Conservation (phyloP, 2,888 invertebrate genomes). For the Nymphalis polychloros region DNA sequence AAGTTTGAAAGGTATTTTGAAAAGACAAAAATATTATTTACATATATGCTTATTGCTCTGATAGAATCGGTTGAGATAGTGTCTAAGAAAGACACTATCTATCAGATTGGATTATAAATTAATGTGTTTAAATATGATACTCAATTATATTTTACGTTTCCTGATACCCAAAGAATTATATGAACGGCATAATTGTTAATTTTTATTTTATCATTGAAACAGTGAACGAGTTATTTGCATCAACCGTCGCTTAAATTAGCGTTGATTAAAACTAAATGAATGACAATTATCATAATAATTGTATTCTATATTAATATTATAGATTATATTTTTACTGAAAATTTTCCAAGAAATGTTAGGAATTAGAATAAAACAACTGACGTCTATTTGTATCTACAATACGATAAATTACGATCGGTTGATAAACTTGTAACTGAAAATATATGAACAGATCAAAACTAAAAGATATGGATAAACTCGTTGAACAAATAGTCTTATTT, state of each 20-base stretch:
- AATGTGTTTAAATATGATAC: too few relatives aligned
- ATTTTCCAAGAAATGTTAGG: too few relatives aligned
- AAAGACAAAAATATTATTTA: too few relatives aligned
- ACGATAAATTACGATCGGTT: neutral
- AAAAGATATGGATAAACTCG: conserved; percentile 18
- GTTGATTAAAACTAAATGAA: neutral
- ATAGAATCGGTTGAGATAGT: too few relatives aligned
- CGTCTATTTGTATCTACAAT: neutral
- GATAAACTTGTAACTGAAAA: conserved; percentile 22
- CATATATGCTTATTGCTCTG: too few relatives aligned
- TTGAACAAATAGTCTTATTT: conserved; percentile 28
- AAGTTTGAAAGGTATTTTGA: too few relatives aligned
- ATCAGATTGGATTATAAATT: too few relatives aligned
- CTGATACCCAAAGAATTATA: neutral
- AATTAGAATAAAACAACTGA: too few relatives aligned
- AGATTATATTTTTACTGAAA: too few relatives aligned
- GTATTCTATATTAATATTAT: too few relatives aligned
- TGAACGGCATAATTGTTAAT: neutral
- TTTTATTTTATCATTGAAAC: neutral
- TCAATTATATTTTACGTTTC: neutral
- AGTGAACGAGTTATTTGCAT: neutral
- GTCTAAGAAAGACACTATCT: too few relatives aligned
- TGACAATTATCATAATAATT: too few relatives aligned
- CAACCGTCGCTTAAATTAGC: neutral
- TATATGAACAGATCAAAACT: conserved; percentile 19